phyloP scores from a whole-genome alignment of 2,888 invertebrate genomes.

The Ceratothoa steindachneri region DNA sequence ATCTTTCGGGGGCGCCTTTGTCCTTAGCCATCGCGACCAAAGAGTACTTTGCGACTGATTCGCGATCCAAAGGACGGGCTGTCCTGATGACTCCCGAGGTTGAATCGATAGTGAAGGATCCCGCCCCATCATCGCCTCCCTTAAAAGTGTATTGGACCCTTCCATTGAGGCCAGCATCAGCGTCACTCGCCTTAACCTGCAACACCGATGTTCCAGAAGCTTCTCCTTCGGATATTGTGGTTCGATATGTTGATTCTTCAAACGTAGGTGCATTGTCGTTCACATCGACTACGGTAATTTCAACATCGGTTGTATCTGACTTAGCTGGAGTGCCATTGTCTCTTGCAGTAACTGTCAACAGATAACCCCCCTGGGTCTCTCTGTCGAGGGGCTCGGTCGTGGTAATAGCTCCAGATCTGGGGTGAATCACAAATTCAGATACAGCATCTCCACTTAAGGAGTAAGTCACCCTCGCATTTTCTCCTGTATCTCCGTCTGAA shows the following conservation, averaged over 20 bases:
- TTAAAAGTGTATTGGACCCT: conserved; percentile 74
- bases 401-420: conserved; percentile 86
- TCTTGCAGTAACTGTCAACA: conserved; percentile 83
- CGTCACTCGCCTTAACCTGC: conserved; percentile 65
- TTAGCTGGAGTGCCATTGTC: conserved; percentile 88
- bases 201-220: conserved; percentile 64
- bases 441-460: conserved; percentile 51
- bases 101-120: conserved; percentile 86
- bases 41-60: conserved; percentile 78
- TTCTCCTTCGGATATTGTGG: conserved; percentile 81
- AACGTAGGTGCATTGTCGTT: conserved; percentile 92
- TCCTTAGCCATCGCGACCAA: conserved; percentile 84
- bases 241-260: conserved; percentile 73
- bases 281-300: conserved; percentile 89
- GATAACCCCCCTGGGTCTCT: conserved; percentile 71
- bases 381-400: conserved; percentile 80
- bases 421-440: conserved; percentile 76
- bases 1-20: conserved; percentile 70
- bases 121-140: conserved; percentile 68
- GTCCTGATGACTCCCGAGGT: conserved; percentile 88
- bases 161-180: conserved; percentile 81
- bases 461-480: conserved; percentile 55
- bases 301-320: conserved; percentile 90
- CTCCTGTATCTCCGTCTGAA: conserved; percentile 55
- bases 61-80: conserved; percentile 82